phyloP scores from a whole-genome alignment of 1,140 invertebrate genomes.

The Rhopalosiphum padi region DNA sequence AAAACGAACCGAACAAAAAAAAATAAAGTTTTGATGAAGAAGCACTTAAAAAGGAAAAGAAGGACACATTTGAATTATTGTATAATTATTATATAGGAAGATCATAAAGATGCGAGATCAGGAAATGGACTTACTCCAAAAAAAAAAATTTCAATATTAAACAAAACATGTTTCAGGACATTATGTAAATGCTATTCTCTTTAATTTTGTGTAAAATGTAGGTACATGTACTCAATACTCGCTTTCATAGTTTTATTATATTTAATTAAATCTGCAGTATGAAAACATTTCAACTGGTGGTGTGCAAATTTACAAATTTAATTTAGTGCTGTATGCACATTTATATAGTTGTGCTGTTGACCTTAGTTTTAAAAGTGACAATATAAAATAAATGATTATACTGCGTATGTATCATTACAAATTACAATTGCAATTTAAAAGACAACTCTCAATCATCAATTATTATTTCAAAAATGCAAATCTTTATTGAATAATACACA shows the following conservation, averaged over 20 bases:
- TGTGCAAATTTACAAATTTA: not conserved
- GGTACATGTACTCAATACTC: not conserved
- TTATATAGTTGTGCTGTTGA: not conserved
- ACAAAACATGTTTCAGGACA: not conserved
- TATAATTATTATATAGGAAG: not conserved
- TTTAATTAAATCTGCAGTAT: not conserved
- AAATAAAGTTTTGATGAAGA: not conserved
- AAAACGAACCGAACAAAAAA: not conserved
- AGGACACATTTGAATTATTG: not conserved
- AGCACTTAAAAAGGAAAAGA: not conserved
- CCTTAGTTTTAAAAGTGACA: not conserved
- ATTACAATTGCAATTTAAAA: not conserved
- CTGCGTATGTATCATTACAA: not conserved
- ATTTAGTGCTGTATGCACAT: not conserved
- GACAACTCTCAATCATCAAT: not conserved
- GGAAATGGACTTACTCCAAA: not conserved
- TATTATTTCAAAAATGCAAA: not conserved
- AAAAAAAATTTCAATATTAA: not conserved
- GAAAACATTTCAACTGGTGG: not conserved
- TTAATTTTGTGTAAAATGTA: not conserved
- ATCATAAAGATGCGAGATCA: not conserved
- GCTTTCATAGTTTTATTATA: not conserved
- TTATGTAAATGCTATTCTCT: not conserved
- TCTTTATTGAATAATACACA: not conserved
- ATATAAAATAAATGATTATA: not conserved